Base-by-base conservation (phyloP, 2,797 vertebrate species). In the Leptatherina wallacei region DNA sequence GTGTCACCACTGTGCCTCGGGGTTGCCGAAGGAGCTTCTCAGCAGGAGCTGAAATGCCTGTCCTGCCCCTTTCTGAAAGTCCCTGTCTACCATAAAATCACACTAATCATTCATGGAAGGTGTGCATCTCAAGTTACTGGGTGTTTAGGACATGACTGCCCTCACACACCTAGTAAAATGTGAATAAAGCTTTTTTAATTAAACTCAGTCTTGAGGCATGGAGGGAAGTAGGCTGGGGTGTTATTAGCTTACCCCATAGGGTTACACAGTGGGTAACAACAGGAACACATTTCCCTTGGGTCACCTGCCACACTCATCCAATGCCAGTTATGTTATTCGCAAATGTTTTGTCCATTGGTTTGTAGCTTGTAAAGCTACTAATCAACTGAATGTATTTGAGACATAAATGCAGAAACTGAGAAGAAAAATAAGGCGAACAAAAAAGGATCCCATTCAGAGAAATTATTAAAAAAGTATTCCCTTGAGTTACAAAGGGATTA, bases 91-190 rank as follows among this genome's bases (percentile, higher is more conserved):
- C 82, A 87, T 85, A 86, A 90, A 87, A 86, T 81, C 80, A 52
- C 73, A 71, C 73, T 60, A 52, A 32, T 78, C 83, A 80, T 77
- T 80, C 54, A 57, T 24, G 59, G 52, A 73, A 44, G 47, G 56
- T 13, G 42, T 16, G 42, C 35, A 49, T 84, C 86, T 92, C 86
- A 61, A 62, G 82, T 91, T 91, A 89, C 89, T 52, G 51, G 68
- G 54, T 24, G 71, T 78, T 82, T 51, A 58, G 64, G 65, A 71
- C 22, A 49, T 56, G 78, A 78, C 78, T 62, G 75, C 30, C 54
- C 47, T 66, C 68, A 83, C 56, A 73, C 71, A 80, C 78, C 32
- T 32, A 65, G 74, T 72, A 69, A 86, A 86, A 81, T 79, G 49
- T 75, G 58, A 86, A 88, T 79, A 85, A 81, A 81, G 81, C 61